Base-by-base conservation (phyloP, 2,797 vertebrate genomes). In the Phrynocephalus forsythii region DNA sequence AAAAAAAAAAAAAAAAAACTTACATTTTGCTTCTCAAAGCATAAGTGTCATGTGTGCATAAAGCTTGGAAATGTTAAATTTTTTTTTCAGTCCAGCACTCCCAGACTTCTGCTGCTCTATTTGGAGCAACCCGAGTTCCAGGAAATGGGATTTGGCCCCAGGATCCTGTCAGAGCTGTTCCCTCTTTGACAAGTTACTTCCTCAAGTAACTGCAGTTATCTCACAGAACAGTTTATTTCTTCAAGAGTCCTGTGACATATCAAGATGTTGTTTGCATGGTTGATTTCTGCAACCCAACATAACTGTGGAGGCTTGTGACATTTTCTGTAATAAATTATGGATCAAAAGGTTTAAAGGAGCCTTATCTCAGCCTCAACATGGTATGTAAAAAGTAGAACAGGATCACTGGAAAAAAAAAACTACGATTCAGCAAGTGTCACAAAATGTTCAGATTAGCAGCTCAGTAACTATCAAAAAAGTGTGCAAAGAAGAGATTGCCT, bases 361-460 rank as follows among this genome's bases (percentile, higher is more conserved):
- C 2, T 91, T 91, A 89, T 90, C 80, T 91, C 85, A 90, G 3
- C 2, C 30, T 90, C 48, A 85, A 63, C 9, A 38, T 1, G 1
- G 15, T n/a, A 44, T 26, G 75, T 6, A 5, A 5, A 13, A 24
- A 24, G 8, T 6, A 6, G 6, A 86, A 84, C 1, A 86, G 48
- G 78, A 84, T 0, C n/a, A 75, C 5, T 69, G 20, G 28, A 68
- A 10, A 10, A 86, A 90, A 89, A 83, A 84, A 69, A 75, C 86
- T 44, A 86, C 88, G 80, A 80, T 76, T 86, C n/a, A 81, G 10
- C 15, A 7, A 60, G 1, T 88, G 60, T 83, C 83, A 90, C 11
- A 85, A 56, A 90, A n/a, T 85, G 82, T 83, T 93, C 38, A 90
- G 26, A 67, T 87, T 80, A 30, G 20, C 44, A 89, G 52, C 22